A percentile compares a stretch with the other conserved stretches of the same genome.
phyloP scores from a whole-genome alignment of 1,140 invertebrate species.

The Luehdorfia chinensis region DNA sequence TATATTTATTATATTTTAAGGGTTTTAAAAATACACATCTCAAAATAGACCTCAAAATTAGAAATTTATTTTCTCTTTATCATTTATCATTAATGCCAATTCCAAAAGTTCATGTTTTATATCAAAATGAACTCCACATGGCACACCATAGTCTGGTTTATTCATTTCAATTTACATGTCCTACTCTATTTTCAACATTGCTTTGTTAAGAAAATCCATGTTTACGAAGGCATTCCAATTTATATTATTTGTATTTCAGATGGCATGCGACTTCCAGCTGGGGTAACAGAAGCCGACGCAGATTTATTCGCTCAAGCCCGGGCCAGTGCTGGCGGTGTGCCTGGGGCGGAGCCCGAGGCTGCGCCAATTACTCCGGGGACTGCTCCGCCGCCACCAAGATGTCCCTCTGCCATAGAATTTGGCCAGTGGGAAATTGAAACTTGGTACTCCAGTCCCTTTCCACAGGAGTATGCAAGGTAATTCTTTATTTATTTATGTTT shows the following conservation, averaged over 20 bases:
- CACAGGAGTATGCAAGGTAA: slow-evolving; percentile 92
- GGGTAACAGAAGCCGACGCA: slow-evolving; percentile 92
- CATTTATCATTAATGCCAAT: neutral
- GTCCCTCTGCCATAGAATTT: slow-evolving; percentile 94
- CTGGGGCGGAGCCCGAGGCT: slow-evolving; percentile 21
- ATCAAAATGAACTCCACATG: no score
- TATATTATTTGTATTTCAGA: no score
- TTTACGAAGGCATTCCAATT: no score
- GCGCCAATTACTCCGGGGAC: slow-evolving; percentile 33
- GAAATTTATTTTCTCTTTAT: neutral
- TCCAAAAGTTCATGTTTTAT: no score
- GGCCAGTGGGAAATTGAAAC: slow-evolving; percentile 96
- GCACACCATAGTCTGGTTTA: slow-evolving; percentile 16
- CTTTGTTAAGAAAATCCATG: no score
- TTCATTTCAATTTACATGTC: slow-evolving; percentile 3
- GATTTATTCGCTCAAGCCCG: slow-evolving; percentile 91
- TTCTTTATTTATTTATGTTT: no score
- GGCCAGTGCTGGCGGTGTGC: slow-evolving; percentile 79
- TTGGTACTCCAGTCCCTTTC: slow-evolving; percentile 97
- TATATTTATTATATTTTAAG: no score
- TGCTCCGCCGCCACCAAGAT: slow-evolving; percentile 77
- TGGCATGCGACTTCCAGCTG: slow-evolving; percentile 83
- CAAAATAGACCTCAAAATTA: no score
- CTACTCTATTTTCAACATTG: slow-evolving; percentile 1
- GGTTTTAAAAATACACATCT: no score